Evolutionary conservation across 2,797 vertebrate genomes (phyloP).

Genomic region (Rhinogobio ventralis): DNA sequence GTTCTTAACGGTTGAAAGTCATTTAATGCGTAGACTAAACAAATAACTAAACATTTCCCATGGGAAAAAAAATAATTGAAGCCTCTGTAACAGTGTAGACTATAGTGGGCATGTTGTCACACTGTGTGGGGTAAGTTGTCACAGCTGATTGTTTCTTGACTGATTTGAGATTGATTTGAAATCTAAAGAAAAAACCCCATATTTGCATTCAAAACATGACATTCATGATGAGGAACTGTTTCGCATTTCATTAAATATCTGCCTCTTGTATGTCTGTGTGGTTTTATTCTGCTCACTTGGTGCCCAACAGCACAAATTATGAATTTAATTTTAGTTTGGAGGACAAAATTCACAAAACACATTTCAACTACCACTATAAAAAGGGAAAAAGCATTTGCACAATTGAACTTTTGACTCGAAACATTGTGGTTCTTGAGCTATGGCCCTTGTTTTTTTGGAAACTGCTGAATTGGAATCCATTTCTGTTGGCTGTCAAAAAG

Average conservation of each 20-base stretch:
- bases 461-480: not conserved
- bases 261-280: no score
- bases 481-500: not conserved
- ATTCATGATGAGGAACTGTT: not conserved
- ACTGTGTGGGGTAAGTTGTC: not conserved
- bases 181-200: not conserved
- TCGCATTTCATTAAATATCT: not conserved
- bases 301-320: not conserved
- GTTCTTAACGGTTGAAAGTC: no score
- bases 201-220: not conserved
- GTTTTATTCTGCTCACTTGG: not conserved
- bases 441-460: not conserved
- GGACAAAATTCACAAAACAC: not conserved
- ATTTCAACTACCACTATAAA: no score
- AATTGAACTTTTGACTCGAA: not conserved
- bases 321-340: not conserved
- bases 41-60: not conserved
- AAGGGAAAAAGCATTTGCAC: not conserved
- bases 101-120: constrained; percentile 1
- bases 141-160: not conserved
- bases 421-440: not conserved
- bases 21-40: not conserved
- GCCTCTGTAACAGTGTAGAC: not conserved
- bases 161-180: not conserved
- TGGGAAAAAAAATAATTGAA: no score